These are phyloP conservation scores for Vipera ursinii DNA, from an alignment of 2,797 vertebrate species.

Conservation along the genomic window DNA sequence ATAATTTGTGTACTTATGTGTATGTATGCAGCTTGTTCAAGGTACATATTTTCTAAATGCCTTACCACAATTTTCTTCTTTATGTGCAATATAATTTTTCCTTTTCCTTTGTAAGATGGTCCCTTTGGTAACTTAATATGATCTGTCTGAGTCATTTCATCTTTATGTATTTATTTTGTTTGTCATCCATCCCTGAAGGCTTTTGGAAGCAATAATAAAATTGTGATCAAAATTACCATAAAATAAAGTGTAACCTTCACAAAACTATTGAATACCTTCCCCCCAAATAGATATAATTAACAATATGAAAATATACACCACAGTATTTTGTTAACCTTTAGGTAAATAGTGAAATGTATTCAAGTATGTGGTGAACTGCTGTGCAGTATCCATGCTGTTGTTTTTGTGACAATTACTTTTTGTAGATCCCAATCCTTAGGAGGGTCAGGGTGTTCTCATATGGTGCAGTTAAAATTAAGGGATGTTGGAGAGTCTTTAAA, in stretches of 20 bases:
- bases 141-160: not conserved
- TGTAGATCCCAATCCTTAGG: not conserved
- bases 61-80: not conserved
- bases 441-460: not conserved
- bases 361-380: conserved; percentile 21
- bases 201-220: not conserved
- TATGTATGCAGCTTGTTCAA: not conserved
- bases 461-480: not conserved
- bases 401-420: not conserved
- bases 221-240: not conserved
- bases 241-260: not conserved
- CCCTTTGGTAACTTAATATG: not conserved
- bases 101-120: not conserved
- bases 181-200: not conserved
- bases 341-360: not conserved
- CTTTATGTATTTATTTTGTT: not conserved
- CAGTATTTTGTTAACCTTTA: not conserved
- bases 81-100: not conserved
- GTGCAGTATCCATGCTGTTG: not conserved
- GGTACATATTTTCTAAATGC: not conserved
- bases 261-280: not conserved
- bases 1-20: not conserved
- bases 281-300: not conserved
- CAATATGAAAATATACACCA: not conserved
- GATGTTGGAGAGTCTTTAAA: not conserved